Evolutionary conservation across 2,888 invertebrate genomes (phyloP).

Genomic region (Halictus ligatus): DNA sequence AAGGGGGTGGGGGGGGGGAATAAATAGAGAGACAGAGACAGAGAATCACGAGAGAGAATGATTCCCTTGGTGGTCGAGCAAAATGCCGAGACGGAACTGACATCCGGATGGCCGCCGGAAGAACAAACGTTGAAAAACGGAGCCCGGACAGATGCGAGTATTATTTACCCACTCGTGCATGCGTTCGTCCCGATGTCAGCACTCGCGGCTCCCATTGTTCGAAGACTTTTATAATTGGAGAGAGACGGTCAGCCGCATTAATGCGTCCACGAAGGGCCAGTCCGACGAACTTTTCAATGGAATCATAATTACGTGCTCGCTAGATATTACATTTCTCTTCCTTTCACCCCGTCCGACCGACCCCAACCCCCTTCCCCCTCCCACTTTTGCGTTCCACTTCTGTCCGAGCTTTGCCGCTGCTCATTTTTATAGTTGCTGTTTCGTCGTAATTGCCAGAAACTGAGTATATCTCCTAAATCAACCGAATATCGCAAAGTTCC

Average conservation of each 20-base stretch:
- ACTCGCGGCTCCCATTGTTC: constrained; percentile 78
- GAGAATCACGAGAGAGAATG: not conserved
- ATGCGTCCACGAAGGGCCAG: constrained; percentile 64
- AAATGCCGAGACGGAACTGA: constrained; percentile 64
- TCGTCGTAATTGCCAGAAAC: constrained; percentile 24
- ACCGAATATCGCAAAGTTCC: not conserved
- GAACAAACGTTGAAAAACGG: constrained; percentile 70
- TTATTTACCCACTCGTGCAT: constrained; percentile 72
- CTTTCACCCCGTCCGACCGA: constrained; percentile 22
- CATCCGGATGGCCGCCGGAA: constrained; percentile 68
- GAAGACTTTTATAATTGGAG: constrained; percentile 80
- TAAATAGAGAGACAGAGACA: not conserved
- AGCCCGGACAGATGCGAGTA: constrained; percentile 69
- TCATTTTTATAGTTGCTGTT: constrained; percentile 56
- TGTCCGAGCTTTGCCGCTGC: constrained; percentile 47
- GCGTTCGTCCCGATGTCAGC: constrained; percentile 69
- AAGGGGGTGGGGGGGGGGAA: constrained; percentile 17
- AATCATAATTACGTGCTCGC: constrained; percentile 76
- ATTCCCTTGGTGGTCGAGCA: constrained; percentile 49
- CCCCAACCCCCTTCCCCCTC: not conserved
- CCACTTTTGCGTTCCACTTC: constrained; percentile 19
- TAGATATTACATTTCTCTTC: constrained; percentile 66
- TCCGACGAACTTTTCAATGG: constrained; percentile 77
- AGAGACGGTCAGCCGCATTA: constrained; percentile 73
- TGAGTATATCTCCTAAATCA: not conserved